These are phyloP conservation scores for Stichopus chloronotus DNA, from an alignment of 35 echinoderm and acorn worm genomes.

Conservation along the genomic window DNA sequence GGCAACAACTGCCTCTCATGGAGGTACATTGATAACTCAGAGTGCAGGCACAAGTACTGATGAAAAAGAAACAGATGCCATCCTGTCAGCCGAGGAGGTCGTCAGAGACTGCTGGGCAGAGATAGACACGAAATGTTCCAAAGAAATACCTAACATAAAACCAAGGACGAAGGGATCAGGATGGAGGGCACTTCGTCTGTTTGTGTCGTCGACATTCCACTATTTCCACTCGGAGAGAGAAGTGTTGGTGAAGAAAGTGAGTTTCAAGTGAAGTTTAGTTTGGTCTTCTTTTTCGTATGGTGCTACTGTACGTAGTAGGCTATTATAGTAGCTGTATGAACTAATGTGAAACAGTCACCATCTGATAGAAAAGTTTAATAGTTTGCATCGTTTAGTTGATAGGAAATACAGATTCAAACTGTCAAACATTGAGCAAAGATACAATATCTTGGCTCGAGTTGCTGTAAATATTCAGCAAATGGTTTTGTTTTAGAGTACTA, in stretches of 20 bases:
- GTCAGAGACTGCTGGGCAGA: conserved; percentile 7
- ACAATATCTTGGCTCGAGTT: no score
- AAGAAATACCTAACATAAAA: background rate
- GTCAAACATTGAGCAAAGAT: background rate
- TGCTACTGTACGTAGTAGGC: background rate
- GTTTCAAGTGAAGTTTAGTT: background rate
- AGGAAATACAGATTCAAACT: background rate
- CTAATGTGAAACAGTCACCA: background rate
- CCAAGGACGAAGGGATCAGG: conserved; percentile 1
- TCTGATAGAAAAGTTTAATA: background rate
- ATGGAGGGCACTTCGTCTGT: conserved; percentile 91
- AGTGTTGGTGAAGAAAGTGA: conserved; percentile 89
- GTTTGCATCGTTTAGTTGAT: background rate
- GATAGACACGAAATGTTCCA: conserved; percentile 16
- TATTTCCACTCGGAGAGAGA: conserved; percentile 93
- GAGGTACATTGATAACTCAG: background rate
- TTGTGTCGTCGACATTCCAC: conserved; percentile 91
- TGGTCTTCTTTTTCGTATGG: background rate
- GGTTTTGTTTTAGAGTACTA: no score
- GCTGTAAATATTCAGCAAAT: no score
- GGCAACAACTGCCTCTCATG: background rate
- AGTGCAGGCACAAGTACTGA: background rate
- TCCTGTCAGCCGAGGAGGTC: background rate
- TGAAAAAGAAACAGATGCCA: background rate
- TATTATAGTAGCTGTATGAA: background rate